phyloP scores from a whole-genome alignment of 2,797 vertebrate genomes.

The Podarcis lilfordi region DNA sequence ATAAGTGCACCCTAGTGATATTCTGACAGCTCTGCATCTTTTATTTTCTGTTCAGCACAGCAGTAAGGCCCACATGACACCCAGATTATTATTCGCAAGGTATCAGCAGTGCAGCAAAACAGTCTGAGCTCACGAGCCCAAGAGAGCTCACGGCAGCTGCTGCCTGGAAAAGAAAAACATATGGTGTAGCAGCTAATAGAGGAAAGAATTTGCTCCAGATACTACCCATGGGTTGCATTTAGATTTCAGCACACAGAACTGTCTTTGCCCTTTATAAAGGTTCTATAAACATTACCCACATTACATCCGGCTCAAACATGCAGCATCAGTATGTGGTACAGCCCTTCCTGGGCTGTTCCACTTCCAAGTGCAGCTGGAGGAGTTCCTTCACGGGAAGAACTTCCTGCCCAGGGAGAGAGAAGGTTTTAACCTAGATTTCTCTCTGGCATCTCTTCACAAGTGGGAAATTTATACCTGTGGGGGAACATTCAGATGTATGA shows the following conservation, averaged over 20 bases:
- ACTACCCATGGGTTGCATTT: background rate
- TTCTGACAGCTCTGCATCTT: background rate
- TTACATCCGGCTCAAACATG: background rate
- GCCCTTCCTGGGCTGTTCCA: background rate
- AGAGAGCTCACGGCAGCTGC: slow-evolving; percentile 18
- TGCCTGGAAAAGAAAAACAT: background rate
- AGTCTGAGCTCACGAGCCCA: background rate
- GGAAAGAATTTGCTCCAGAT: background rate
- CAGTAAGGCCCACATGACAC: background rate
- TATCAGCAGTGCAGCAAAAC: slow-evolving; percentile 22
- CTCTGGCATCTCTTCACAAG: background rate
- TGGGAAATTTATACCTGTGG: background rate
- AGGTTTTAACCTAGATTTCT: background rate
- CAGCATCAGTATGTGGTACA: background rate
- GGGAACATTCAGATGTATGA: background rate
- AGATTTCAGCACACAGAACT: background rate
- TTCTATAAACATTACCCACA: background rate
- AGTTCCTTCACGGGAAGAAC: background rate
- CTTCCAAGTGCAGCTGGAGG: background rate
- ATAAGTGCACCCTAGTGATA: background rate
- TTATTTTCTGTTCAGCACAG: background rate
- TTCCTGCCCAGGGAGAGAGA: background rate
- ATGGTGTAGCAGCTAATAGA: background rate
- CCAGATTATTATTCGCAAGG: slow-evolving; percentile 13
- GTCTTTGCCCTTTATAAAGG: slow-evolving; percentile 4